Evolutionary conservation across 2,797 vertebrate species (phyloP).

Genomic region (Peromyscus aztecus): DNA sequence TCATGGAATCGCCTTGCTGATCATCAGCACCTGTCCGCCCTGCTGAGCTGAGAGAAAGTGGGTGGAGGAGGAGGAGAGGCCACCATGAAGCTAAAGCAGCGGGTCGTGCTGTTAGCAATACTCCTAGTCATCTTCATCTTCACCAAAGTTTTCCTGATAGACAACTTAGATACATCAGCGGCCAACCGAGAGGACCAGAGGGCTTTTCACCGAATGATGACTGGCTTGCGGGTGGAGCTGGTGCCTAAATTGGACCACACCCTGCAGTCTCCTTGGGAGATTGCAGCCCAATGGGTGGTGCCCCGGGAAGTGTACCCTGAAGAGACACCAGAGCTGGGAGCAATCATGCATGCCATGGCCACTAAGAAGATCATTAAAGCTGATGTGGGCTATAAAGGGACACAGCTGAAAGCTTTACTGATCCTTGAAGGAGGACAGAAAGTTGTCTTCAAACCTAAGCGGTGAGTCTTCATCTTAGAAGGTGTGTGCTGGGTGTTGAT

Average conservation of each 20-base stretch:
- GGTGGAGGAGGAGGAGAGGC: slow-evolving; percentile 74
- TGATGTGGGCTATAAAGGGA: slow-evolving; percentile 98
- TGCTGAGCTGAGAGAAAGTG: slow-evolving; percentile 80
- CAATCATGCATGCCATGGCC: slow-evolving; percentile 94
- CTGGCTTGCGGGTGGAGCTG: slow-evolving; percentile 92
- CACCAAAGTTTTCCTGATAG: slow-evolving; percentile 98
- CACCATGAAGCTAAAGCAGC: slow-evolving; percentile 99
- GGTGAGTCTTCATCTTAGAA: slow-evolving; percentile 87
- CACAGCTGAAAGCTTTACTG: slow-evolving; percentile 97
- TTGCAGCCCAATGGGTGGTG: slow-evolving; percentile 98
- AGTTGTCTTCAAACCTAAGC: slow-evolving; percentile 99
- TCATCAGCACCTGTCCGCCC: slow-evolving; percentile 77
- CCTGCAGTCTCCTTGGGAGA: slow-evolving; percentile 98
- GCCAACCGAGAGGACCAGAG: slow-evolving; percentile 96
- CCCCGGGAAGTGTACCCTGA: slow-evolving; percentile 98
- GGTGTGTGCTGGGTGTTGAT: neutral
- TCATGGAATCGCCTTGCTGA: slow-evolving; percentile 81
- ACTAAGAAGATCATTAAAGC: slow-evolving; percentile 94
- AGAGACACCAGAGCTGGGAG: slow-evolving; percentile 97
- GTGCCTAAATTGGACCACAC: slow-evolving; percentile 95
- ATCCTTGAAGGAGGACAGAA: slow-evolving; percentile 98
- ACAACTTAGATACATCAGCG: slow-evolving; percentile 96
- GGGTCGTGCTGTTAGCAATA: slow-evolving; percentile 95
- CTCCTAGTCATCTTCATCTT: slow-evolving; percentile 98
- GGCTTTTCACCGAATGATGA: slow-evolving; percentile 96